A percentile compares a stretch with the other conserved stretches of the same genome.
These are phyloP conservation scores for Dufourea novaeangliae DNA, from an alignment of 1,140 invertebrate genomes.

Conservation along the genomic window DNA sequence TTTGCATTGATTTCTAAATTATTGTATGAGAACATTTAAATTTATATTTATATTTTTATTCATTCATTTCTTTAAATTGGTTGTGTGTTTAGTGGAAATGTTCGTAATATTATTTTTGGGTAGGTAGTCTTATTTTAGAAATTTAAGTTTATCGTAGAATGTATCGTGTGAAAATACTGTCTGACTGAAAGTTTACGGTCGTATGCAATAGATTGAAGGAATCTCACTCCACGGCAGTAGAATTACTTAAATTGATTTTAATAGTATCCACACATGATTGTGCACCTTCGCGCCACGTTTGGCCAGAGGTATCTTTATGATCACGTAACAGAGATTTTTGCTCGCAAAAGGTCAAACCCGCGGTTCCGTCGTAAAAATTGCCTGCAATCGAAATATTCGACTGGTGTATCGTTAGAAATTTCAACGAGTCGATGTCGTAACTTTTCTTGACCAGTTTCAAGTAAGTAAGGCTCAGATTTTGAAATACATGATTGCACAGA, in stretches of 20 bases:
- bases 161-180: background rate
- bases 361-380: constrained; percentile 34
- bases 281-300: background rate
- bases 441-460: constrained; percentile 1
- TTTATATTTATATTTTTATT: no score
- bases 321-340: constrained; percentile 56
- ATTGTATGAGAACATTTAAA: no score
- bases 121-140: no score
- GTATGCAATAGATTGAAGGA: no score
- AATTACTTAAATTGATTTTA: constrained; percentile 21
- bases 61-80: no score
- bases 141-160: no score
- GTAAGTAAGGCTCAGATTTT: no score
- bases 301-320: background rate
- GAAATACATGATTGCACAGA: no score
- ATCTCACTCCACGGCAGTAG: background rate
- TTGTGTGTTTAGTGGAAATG: no score
- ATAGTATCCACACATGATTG: background rate
- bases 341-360: constrained; percentile 50
- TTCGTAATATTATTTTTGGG: no score
- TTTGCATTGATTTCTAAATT: no score
- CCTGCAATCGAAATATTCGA: constrained; percentile 49
- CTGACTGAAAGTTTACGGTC: background rate
- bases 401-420: constrained; percentile 39
- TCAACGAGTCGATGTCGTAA: constrained; percentile 40